Evolutionary conservation across 2,113 vertebrate genomes (phyloP).

Genomic region (Syngnathus floridae): DNA sequence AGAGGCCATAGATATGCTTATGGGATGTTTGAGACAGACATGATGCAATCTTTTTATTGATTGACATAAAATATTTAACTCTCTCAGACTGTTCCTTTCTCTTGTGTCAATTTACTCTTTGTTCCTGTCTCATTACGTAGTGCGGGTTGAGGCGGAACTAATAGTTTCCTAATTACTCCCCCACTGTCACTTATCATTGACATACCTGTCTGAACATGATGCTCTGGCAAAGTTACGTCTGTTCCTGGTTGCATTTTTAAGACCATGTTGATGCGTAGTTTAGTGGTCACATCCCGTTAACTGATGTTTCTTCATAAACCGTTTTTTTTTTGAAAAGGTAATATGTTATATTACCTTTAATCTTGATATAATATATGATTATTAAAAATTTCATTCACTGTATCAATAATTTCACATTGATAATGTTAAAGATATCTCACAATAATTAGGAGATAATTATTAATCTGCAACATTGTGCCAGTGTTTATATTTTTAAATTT

Average conservation of each 20-base stretch:
- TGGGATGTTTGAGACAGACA: not conserved
- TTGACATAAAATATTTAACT: not conserved
- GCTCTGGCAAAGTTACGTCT: too few relatives aligned
- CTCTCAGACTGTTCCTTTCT: not conserved
- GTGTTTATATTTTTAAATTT: too few relatives aligned
- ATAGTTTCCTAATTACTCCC: not conserved
- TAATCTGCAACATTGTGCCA: too few relatives aligned
- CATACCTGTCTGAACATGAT: not conserved
- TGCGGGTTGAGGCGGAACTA: not conserved
- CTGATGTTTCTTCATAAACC: too few relatives aligned
- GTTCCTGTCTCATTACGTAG: not conserved
- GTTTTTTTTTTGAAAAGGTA: too few relatives aligned
- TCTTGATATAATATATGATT: too few relatives aligned
- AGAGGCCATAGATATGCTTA: not conserved
- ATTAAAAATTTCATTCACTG: too few relatives aligned
- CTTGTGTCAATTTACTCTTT: not conserved
- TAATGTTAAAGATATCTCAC: too few relatives aligned
- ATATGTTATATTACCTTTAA: too few relatives aligned
- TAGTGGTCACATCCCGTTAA: not conserved
- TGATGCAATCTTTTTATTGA: not conserved
- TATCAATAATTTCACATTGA: too few relatives aligned
- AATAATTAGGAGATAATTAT: too few relatives aligned
- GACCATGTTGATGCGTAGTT: not conserved
- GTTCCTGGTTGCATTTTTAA: not conserved
- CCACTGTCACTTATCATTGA: not conserved